Base-by-base conservation (phyloP, 2,888 invertebrate species). In the Polylopha cassiicola region DNA sequence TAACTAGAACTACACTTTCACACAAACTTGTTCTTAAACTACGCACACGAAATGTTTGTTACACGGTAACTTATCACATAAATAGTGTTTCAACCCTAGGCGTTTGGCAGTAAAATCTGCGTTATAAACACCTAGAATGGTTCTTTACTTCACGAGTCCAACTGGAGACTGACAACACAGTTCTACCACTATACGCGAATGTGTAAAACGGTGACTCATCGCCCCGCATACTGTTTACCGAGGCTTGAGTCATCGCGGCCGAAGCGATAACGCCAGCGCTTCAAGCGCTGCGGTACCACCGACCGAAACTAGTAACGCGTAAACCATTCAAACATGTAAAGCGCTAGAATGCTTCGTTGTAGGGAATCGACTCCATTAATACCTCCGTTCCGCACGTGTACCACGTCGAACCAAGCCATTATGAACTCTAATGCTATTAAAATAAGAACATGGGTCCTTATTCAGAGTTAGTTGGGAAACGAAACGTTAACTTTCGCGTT, bases 181-280 rank as follows among this genome's bases (percentile, higher is more conserved):
- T 77, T 82, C 80, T 74, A 85, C 82, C 79, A 81, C 84, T 82
- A 76, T 78, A 84, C 85, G 84, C 85, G 82, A 85, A 84, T 85
- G 85, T 85, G 85, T 85, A 84, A 84, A 85, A 81, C 75, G 82
- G 85, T 85, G 85, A 84, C 82, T 85, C 85, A 85, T 84, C 85
- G 85, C 77, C 84, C 84, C 84, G 85, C 85, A 85, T 84, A 82
- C 85, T 85, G 84, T 85, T 85, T 85, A 84, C 82, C 74, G 79
- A 84, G 76, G 84, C 84, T 81, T 84, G 84, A 84, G 82, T 84
- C 84, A 82, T 82, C 85, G 78, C 47, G 48, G 69, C 65, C 53
- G 61, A 60, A 67, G 69, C 59, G 60, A 53, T 57, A 61, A 48
- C 50, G 37, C 46, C 61, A 79, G 80, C 82, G 66, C 54, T 65